Evolutionary conservation across 1,140 invertebrate genomes (phyloP).

Genomic region (Bombus superbus): DNA sequence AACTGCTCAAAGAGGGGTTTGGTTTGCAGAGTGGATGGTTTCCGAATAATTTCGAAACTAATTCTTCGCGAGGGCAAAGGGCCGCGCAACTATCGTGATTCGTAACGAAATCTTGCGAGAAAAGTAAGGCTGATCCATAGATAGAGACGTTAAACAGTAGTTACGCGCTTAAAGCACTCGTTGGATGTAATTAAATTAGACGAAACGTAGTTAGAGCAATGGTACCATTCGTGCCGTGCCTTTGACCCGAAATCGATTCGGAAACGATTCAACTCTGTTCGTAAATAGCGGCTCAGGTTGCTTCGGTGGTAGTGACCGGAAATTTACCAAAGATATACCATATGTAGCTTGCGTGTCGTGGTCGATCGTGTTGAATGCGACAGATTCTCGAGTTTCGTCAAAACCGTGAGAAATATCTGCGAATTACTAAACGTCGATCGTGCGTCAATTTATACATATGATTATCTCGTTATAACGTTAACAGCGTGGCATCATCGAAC

Average conservation of each 20-base stretch:
- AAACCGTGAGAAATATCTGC: background rate
- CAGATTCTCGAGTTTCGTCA: background rate
- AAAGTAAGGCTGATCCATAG: too few relatives aligned
- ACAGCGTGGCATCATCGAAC: background rate
- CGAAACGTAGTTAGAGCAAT: constrained; percentile 12
- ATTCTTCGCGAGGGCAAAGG: background rate
- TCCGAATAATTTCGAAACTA: background rate
- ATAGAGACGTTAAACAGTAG: background rate
- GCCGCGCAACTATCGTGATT: background rate
- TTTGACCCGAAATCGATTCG: constrained; percentile 15
- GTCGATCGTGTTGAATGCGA: background rate
- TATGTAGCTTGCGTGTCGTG: background rate
- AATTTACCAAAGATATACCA: background rate
- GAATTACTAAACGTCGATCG: background rate
- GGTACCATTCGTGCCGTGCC: background rate
- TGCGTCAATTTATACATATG: background rate
- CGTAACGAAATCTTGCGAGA: background rate
- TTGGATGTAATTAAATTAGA: constrained; percentile 6
- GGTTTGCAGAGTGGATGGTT: background rate
- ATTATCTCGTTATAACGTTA: background rate
- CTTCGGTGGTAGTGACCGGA: background rate
- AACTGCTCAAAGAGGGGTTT: background rate
- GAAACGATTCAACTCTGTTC: background rate
- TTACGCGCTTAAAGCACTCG: background rate
- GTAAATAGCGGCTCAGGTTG: background rate